These are phyloP conservation scores for Limenitis camilla DNA, from an alignment of 2,888 invertebrate genomes.

Conservation along the genomic window DNA sequence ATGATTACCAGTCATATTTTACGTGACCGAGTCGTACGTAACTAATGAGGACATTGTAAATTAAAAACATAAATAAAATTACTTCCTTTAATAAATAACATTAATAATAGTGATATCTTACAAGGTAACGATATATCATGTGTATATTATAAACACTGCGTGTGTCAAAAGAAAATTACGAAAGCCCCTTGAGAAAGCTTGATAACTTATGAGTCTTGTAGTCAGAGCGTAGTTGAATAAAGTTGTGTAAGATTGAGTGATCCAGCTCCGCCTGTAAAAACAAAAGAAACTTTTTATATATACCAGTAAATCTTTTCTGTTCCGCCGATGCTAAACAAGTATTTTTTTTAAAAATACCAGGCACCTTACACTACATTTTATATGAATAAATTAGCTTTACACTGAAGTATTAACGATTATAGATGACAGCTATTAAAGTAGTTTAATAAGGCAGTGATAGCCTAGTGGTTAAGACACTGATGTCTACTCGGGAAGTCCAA, in stretches of 20 bases:
- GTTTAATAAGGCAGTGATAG: too few species aligned
- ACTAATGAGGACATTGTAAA: slow-evolving; percentile 6
- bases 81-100: slow-evolving; percentile 32
- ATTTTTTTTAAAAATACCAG: not conserved
- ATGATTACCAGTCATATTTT: not conserved
- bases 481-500: too few species aligned
- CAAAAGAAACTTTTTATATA: slow-evolving; percentile 22
- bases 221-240: slow-evolving; percentile 95
- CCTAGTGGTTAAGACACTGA: too few species aligned
- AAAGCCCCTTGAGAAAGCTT: slow-evolving; percentile 75
- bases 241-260: slow-evolving; percentile 89
- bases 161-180: slow-evolving; percentile 34
- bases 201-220: slow-evolving; percentile 91
- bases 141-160: slow-evolving; percentile 15
- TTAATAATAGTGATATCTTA: slow-evolving; percentile 23
- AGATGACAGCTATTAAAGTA: not conserved
- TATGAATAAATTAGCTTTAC: not conserved
- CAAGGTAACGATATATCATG: slow-evolving; percentile 32
- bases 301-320: not conserved
- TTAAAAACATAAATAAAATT: slow-evolving; percentile 16
- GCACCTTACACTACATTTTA: not conserved
- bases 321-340: not conserved
- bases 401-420: not conserved
- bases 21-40: slow-evolving; percentile 6
- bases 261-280: slow-evolving; percentile 89